Evolutionary conservation across 2,888 invertebrate species (phyloP).

Genomic region (Idaea straminata): DNA sequence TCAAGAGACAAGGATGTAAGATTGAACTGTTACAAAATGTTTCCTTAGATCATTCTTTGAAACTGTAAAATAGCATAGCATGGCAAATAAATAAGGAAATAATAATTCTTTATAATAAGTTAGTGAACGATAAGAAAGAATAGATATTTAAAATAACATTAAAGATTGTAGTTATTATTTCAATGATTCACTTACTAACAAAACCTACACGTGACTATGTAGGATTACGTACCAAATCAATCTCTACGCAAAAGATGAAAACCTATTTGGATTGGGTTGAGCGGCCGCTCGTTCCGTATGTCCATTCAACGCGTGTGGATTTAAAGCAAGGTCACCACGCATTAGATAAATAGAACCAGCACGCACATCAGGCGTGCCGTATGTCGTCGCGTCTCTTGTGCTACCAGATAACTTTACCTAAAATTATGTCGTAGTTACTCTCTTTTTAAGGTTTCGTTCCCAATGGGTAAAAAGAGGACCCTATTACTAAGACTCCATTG

Average conservation of each 20-base stretch:
- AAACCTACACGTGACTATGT: not conserved
- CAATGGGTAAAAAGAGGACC: too few relatives aligned
- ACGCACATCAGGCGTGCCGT: conserved; percentile 45
- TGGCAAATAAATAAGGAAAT: not conserved
- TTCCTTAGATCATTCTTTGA: too few relatives aligned
- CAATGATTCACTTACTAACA: not conserved
- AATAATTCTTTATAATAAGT: not conserved
- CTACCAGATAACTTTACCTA: conserved; percentile 35
- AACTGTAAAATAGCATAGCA: too few relatives aligned
- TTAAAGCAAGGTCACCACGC: conserved; percentile 51
- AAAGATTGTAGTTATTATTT: not conserved
- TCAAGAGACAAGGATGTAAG: too few relatives aligned
- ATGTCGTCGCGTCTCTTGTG: conserved; percentile 24
- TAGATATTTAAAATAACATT: not conserved
- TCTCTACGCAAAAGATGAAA: not conserved
- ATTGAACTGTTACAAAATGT: too few relatives aligned
- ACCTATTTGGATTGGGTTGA: conserved; percentile 21
- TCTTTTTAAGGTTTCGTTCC: too few relatives aligned
- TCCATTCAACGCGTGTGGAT: conserved; percentile 46
- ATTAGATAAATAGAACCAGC: conserved; percentile 42
- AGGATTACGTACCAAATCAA: not conserved
- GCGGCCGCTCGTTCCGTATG: conserved; percentile 48
- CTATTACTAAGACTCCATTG: too few relatives aligned
- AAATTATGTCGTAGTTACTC: conserved; percentile 28
- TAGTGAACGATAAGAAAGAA: not conserved